A percentile compares a stretch with the other conserved stretches of the same genome.
Evolutionary conservation across 2,113 vertebrate species (phyloP).

Genomic region (Ancistrus triradiatus): DNA sequence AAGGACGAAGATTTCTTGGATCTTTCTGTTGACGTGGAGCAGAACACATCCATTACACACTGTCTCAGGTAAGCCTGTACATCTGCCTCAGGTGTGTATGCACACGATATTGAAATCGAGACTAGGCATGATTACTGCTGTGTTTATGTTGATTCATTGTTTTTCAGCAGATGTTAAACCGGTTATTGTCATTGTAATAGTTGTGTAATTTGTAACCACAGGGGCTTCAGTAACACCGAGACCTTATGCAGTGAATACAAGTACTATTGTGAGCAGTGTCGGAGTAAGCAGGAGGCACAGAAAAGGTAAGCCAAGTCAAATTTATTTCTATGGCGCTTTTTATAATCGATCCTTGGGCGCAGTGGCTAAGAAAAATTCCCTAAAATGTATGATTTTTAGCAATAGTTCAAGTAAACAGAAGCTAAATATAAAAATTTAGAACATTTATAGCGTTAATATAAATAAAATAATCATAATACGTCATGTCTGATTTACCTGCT

Average conservation of each 20-base stretch:
- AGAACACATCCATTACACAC: slow-evolving; percentile 92
- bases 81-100: too few species aligned
- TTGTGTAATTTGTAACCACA: slow-evolving; percentile 49
- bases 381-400: too few species aligned
- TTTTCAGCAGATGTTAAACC: not conserved
- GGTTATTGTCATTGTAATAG: not conserved
- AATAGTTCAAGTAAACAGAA: too few species aligned
- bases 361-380: too few species aligned
- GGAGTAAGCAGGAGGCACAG: slow-evolving; percentile 92
- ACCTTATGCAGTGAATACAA: slow-evolving; percentile 91
- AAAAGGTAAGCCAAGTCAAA: slow-evolving; percentile 72
- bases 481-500: too few species aligned
- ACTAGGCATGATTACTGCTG: not conserved
- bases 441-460: too few species aligned
- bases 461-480: too few species aligned
- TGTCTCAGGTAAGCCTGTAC: slow-evolving; percentile 77
- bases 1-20: slow-evolving; percentile 93
- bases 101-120: too few species aligned
- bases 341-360: too few species aligned
- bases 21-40: slow-evolving; percentile 89
- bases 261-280: slow-evolving; percentile 92
- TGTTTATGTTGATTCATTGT: not conserved
- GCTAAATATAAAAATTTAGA: too few species aligned
- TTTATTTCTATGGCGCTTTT: too few species aligned
- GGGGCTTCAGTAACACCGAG: slow-evolving; percentile 91